Evolutionary conservation across 2,888 invertebrate species (phyloP), one percentile per base, ranked within the genome.

Genomic region (Drymonia ruficornis): DNA sequence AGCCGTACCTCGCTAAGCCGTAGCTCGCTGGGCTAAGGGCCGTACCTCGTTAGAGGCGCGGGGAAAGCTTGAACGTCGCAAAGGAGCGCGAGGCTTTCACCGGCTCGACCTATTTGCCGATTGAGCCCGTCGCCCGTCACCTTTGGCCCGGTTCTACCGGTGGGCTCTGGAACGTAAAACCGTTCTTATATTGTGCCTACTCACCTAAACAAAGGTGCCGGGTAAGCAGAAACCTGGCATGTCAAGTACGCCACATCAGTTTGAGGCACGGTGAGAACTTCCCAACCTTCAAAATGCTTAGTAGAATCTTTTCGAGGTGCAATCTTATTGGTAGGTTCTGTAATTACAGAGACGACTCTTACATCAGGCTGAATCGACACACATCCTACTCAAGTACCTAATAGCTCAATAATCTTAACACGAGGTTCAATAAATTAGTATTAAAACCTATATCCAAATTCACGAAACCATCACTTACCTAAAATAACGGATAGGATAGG

Each of bases 1-100:
- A 71, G 72, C 73, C 81, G 90, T 96, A 96, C 97, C 96, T 96
- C 94, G 95, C 96, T 49, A 94, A n/a, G n/a, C n/a, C n/a, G n/a
- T n/a, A n/a, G n/a, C n/a, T n/a, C n/a, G n/a, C n/a, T 52, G 52
- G 59, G 59, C 55, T 55, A 62, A 62, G 69, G 70, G 72, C 73
- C 81, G 90, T 96, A 96, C 97, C 96, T 96, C 94, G 95, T 96
- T 49, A 94, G 86, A 61, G 97, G 96, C 78, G 95, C 94, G 63
- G 97, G 96, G 84, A 94, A 96, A 52, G 96, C 95, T 93, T 97
- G 96, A 64, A 96, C 95, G 74, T 96, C 96, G 84, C 97, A 97
- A 73, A 96, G 94, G 71, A 96, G 94, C 62, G 95, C 94, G 69
- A 95, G 94, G 69, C 90, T 94, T 68, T 89, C 84, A 54, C 70